A percentile compares a stretch with the other conserved stretches of the same genome.
These are phyloP conservation scores for Spialia ferax DNA, from an alignment of 2,888 invertebrate genomes.

Conservation along the genomic window DNA sequence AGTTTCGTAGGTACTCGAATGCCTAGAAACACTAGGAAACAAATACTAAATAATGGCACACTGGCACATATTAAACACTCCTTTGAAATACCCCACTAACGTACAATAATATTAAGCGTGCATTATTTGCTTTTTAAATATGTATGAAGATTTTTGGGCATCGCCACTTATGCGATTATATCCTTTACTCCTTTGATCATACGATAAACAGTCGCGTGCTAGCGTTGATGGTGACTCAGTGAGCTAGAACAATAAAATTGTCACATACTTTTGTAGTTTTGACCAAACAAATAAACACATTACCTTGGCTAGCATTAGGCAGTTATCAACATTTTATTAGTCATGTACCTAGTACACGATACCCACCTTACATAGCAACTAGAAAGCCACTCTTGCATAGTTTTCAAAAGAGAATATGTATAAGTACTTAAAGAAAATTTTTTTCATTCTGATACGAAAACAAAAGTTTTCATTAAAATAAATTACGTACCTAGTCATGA, in stretches of 20 bases:
- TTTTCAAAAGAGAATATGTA: too few relatives aligned
- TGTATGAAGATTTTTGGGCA: neutral
- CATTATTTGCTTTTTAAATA: slow-evolving; percentile 4
- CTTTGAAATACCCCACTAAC: neutral
- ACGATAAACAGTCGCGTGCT: neutral
- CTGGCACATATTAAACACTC: neutral
- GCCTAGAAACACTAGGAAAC: too few relatives aligned
- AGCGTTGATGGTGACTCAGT: neutral
- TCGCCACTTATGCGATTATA: neutral
- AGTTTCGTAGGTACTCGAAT: too few relatives aligned
- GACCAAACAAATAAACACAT: slow-evolving; percentile 7
- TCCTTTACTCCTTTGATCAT: neutral
- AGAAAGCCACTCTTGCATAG: too few relatives aligned
- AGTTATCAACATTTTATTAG: too few relatives aligned
- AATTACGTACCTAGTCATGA: too few relatives aligned
- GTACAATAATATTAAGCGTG: neutral
- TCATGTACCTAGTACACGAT: too few relatives aligned
- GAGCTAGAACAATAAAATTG: neutral
- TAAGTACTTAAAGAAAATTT: too few relatives aligned
- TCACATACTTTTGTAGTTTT: neutral
- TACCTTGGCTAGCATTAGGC: neutral
- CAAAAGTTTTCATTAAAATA: too few relatives aligned
- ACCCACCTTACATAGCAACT: too few relatives aligned
- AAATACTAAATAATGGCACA: too few relatives aligned
- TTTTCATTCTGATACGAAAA: too few relatives aligned